Conservation (phyloP, 2,888 invertebrate species). For the Crioceris asparagi region DNA sequence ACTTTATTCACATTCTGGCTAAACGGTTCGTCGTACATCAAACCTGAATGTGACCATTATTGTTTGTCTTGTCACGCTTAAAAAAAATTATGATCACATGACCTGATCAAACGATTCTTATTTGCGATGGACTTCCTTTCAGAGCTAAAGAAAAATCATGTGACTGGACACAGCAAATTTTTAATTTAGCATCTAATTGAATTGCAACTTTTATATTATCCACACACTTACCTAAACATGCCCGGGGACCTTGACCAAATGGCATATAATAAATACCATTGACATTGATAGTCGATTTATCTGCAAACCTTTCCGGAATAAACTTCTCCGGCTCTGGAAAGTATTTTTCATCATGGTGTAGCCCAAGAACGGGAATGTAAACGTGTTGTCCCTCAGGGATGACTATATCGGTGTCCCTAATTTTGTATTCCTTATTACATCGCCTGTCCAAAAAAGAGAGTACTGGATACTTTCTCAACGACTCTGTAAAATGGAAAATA, state of each 20-base stretch:
- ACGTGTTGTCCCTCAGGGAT: neutral
- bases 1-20: no score
- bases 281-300: neutral
- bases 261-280: neutral
- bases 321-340: slow-evolving; percentile 3
- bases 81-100: no score
- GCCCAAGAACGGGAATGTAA: neutral
- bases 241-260: slow-evolving; percentile 1
- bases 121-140: no score
- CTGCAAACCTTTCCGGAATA: slow-evolving; percentile 1
- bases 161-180: no score
- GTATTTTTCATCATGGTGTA: neutral
- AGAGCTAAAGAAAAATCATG: no score
- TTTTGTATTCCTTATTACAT: slow-evolving; percentile 1
- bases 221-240: neutral
- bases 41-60: no score
- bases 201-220: neutral
- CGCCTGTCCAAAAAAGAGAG: neutral
- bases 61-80: no score
- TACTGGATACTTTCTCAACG: slow-evolving; percentile 2
- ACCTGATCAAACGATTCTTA: no score
- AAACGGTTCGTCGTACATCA: no score
- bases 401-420: neutral
- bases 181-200: neutral
- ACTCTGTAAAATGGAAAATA: neutral